These are phyloP conservation scores for Triplophysa dalaica DNA, from an alignment of 2,113 vertebrate genomes.

Conservation along the genomic window DNA sequence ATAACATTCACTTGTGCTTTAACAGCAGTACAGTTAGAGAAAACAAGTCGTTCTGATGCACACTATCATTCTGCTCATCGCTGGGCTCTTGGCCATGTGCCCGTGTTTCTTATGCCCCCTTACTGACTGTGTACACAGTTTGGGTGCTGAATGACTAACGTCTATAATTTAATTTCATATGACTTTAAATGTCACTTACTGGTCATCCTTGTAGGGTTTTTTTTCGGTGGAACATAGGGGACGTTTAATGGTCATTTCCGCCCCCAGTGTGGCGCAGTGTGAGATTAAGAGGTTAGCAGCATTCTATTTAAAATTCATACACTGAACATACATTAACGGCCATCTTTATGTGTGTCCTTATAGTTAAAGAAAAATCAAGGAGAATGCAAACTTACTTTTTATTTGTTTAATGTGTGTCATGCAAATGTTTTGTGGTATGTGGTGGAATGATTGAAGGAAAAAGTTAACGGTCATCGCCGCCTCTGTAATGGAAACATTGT, in stretches of 20 bases:
- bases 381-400: too few relatives aligned
- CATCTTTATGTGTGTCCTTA: too few relatives aligned
- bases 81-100: constrained; percentile 33
- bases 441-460: neutral
- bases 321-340: too few relatives aligned
- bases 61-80: neutral
- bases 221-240: neutral
- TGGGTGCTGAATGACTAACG: constrained; percentile 31
- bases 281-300: too few relatives aligned
- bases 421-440: neutral
- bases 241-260: neutral
- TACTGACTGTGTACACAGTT: neutral
- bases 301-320: too few relatives aligned
- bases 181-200: constrained; percentile 6
- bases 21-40: constrained; percentile 36
- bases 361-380: too few relatives aligned
- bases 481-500: neutral
- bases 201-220: neutral
- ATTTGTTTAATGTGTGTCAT: neutral
- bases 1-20: constrained; percentile 45
- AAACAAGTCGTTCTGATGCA: constrained; percentile 9
- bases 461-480: neutral
- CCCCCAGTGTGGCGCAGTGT: too few relatives aligned
- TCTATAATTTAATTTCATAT: constrained; percentile 10
- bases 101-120: constrained; percentile 13